Base-by-base conservation (phyloP, 2,113 vertebrate species). In the Trinectes maculatus region DNA sequence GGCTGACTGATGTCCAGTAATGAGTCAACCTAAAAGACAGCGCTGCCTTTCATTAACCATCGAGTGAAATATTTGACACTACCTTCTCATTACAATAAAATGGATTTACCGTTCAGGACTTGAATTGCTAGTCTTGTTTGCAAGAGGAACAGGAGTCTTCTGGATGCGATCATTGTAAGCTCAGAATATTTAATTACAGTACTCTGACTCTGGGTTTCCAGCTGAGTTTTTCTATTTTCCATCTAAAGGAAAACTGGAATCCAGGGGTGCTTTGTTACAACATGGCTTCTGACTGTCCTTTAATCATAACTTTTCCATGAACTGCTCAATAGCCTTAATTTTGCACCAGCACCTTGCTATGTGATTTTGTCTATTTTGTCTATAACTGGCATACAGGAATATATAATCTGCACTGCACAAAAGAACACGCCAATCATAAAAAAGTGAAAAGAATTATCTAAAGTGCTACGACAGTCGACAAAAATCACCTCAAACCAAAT, bases 1-100 rank as follows among this genome's bases (percentile, higher is more conserved):
- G 96, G 95, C 59, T 96, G 95, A 85, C 96, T 97, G 76, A 98
- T 85, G 77, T 99, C 96, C 85, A 96, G 84, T 31, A 97, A 48
- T 4, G 95, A 98, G 92, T 98, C 96, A 62, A 89, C 85, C 89
- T 91, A 46, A 56, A 70, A 68, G 13, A 22, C 18, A 36, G 26
- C 18, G 3, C 16, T 55, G 18, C 12, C n/a, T 70, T 37, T 39
- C 26, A 9, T 34, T 40, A 15, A 65, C 39, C 15, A 49, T 48
- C 3, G 8, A 24, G 3, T 29, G 1, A 49, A 61, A 44, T 33
- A 22, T 40, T 28, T 37, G 18, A 51, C 9, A 33, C 12, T 46
- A 6, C 8, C 42, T 16, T n/a, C 12, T 15, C 5, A 42, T 22
- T 18, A 31, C 26, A 42, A 10, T 39, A 31, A 42, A 15, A 5